A percentile compares a stretch with the other conserved stretches of the same genome.
Evolutionary conservation across 1,140 invertebrate genomes (phyloP).

Genomic region (Drosophila ananassae): DNA sequence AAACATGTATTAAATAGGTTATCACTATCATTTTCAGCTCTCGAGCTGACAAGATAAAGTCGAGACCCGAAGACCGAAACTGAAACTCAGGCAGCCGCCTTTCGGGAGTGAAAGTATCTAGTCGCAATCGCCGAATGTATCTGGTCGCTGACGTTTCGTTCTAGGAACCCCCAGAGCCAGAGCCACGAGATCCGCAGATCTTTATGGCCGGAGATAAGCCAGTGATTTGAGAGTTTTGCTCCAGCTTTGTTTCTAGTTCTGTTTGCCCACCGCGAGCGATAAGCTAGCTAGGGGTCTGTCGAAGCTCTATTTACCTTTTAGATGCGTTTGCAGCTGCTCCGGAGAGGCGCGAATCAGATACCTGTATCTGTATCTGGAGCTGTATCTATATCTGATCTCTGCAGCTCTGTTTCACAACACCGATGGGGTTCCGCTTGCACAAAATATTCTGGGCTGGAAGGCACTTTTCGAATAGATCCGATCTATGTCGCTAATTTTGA

Average conservation of each 20-base stretch:
- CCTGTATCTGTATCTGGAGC: slow-evolving; percentile 20
- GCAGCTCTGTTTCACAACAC: slow-evolving; percentile 45
- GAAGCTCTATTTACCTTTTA: slow-evolving; percentile 69
- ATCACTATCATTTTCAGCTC: slow-evolving; percentile 66
- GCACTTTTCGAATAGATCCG: slow-evolving; percentile 8
- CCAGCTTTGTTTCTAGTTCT: slow-evolving; percentile 19
- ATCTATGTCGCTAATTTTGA: slow-evolving; percentile 4
- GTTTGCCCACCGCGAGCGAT: slow-evolving; percentile 57
- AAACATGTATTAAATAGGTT: slow-evolving; percentile 68
- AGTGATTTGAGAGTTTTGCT: not conserved
- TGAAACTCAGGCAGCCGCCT: slow-evolving; percentile 21
- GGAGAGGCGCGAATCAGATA: slow-evolving; percentile 23
- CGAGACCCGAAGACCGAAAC: slow-evolving; percentile 55
- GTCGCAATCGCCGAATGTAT: slow-evolving; percentile 41
- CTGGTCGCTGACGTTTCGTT: slow-evolving; percentile 55
- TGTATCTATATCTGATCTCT: not conserved
- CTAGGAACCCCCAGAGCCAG: slow-evolving; percentile 32
- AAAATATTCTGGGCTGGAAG: slow-evolving; percentile 16
- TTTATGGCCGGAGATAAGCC: slow-evolving; percentile 33
- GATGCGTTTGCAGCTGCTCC: slow-evolving; percentile 52
- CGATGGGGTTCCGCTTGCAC: slow-evolving; percentile 27
- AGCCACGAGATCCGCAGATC: slow-evolving; percentile 40
- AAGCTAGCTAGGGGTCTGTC: slow-evolving; percentile 53
- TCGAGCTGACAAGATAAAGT: slow-evolving; percentile 71
- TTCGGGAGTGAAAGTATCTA: slow-evolving; percentile 49